Percentiles rank a stretch among this genome's conserved stretches.
phyloP scores from a whole-genome alignment of 1,140 invertebrate species.

The Sycobia sp. region DNA sequence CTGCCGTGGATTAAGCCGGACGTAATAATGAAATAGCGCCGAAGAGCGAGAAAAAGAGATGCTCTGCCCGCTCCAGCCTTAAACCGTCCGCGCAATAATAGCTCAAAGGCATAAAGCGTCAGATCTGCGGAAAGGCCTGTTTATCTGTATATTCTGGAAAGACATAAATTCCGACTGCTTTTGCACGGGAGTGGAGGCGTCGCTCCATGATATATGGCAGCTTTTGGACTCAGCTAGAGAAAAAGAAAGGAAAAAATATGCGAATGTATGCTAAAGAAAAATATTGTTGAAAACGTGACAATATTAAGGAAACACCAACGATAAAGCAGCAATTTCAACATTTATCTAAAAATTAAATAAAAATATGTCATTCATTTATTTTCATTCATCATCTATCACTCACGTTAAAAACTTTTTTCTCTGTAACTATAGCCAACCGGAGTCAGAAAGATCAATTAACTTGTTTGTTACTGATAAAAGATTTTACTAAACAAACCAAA shows the following conservation, averaged over 20 bases:
- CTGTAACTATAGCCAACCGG: too few relatives aligned
- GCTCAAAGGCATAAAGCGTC: conserved; percentile 17
- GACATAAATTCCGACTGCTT: conserved; percentile 20
- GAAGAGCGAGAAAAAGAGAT: conserved; percentile 8
- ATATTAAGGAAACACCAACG: too few relatives aligned
- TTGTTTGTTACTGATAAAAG: too few relatives aligned
- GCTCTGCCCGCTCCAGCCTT: not conserved
- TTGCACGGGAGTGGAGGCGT: not conserved
- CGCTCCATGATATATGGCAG: conserved; percentile 9
- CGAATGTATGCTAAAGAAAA: not conserved
- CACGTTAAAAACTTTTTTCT: too few relatives aligned
- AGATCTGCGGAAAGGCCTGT: not conserved
- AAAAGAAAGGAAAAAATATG: not conserved
- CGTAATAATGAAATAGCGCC: conserved; percentile 10
- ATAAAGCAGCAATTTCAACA: too few relatives aligned
- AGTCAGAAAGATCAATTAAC: too few relatives aligned
- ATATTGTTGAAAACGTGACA: conserved; percentile 14
- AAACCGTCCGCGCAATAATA: conserved; percentile 11
- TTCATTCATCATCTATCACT: too few relatives aligned
- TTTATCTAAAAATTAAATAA: too few relatives aligned
- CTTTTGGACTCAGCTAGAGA: too few relatives aligned
- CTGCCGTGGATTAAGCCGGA: conserved; percentile 18
- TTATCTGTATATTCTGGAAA: conserved; percentile 26
- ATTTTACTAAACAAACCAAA: too few relatives aligned
- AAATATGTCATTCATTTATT: too few relatives aligned